Conservation (phyloP, 2,888 invertebrate species). For the Pristionchus mayeri region DNA sequence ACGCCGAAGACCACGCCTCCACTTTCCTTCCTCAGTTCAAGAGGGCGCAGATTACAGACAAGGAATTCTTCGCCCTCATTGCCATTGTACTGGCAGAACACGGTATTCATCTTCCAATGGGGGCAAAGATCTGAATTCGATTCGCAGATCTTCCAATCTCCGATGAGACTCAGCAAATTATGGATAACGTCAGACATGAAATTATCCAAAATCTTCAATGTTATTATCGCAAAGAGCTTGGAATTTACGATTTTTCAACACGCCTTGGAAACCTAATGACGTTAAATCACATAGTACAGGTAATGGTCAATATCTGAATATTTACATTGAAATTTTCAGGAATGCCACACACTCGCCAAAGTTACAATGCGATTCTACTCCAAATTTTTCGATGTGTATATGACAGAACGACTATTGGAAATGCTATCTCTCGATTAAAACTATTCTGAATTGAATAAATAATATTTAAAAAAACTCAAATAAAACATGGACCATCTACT, state of each 20-base stretch:
- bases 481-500: no score
- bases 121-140: background rate
- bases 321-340: background rate
- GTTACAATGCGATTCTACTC: background rate
- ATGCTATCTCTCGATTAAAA: no score
- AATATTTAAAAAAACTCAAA: no score
- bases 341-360: background rate
- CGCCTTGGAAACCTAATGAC: conserved; percentile 23
- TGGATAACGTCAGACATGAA: background rate
- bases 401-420: background rate
- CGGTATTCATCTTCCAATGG: background rate
- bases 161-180: background rate
- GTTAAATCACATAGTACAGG: conserved; percentile 21
- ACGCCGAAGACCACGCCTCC: background rate
- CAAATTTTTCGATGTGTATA: background rate
- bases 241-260: background rate
- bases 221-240: background rate
- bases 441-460: no score
- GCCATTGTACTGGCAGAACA: background rate
- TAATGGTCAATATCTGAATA: background rate
- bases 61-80: background rate
- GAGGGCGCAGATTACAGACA: background rate
- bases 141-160: background rate
- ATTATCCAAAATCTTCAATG: background rate
- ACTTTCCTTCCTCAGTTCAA: background rate